Evolutionary conservation across 2,113 vertebrate genomes (phyloP), one percentile per base, ranked within the genome.

Genomic region (Festucalex cinctus): DNA sequence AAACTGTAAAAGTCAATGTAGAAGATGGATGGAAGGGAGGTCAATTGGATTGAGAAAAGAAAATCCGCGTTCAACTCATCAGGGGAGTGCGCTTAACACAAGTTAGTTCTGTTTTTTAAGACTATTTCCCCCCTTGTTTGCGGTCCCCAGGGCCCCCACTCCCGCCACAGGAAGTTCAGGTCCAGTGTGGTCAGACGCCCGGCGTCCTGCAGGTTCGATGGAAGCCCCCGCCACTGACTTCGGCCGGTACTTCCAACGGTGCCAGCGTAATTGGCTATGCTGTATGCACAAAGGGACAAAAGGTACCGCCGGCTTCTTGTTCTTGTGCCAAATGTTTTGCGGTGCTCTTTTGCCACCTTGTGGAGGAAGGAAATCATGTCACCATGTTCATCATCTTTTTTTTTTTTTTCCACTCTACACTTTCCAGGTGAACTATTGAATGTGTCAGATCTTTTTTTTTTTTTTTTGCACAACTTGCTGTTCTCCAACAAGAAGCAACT

Each of bases 211-310:
- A 95, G 85, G 92, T 98, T 78, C 93, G 87, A 76, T 99, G 96
- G 96, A 98, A 93, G 76, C 94, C 95, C 0, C 96, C 96, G 0
- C 49, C 69, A 0, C 92, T 98, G 85, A 93, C 94, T 0, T 77
- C 93, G 22, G 85, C 92, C 0, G 96, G 97, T 68, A 94, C 95
- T n/a, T 99, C 97, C 63, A 96, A 97, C 0, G 97, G 96, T 0
- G 97, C 97, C 75, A 93, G 28, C 0, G 96, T 98, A 36, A 95
- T 95, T 0, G 97, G 97, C 75, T 99, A 98, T 0, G 93, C 92
- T 1, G 95, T 99, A 64, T 98, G 94, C 43, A 95, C 93, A 53
- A 95, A 94, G 82, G 95, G 95, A 76, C 95, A 98, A 86, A 94
- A 94, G 95, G 97, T 99, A 85, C n/a, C 81, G 89, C 44, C 44